phyloP scores from a whole-genome alignment of 2,797 vertebrate species.

The Spinibarbus caldwelli region DNA sequence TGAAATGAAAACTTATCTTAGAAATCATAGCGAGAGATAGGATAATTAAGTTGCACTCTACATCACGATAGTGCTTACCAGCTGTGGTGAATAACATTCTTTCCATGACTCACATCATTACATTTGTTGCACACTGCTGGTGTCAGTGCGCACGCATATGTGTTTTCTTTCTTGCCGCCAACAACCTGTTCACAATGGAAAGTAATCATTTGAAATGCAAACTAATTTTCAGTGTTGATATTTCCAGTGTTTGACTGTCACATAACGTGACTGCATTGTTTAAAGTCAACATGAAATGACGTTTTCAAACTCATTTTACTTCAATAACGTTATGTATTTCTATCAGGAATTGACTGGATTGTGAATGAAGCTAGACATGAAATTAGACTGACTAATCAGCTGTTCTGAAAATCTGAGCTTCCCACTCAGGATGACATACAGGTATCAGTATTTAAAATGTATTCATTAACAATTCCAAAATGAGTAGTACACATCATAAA shows the following conservation, averaged over 20 bases:
- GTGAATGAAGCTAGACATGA: background rate
- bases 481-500: no score
- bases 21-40: conserved; percentile 12
- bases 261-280: background rate
- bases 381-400: no score
- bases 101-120: conserved; percentile 14
- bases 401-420: background rate
- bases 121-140: conserved; percentile 9
- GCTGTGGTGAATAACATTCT: conserved; percentile 17
- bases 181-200: background rate
- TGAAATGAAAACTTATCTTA: background rate
- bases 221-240: background rate
- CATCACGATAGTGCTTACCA: background rate
- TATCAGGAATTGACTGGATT: background rate
- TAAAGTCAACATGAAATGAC: background rate
- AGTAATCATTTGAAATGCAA: background rate
- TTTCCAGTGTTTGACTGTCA: background rate
- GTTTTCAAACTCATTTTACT: background rate
- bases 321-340: background rate
- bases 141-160: background rate
- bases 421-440: background rate
- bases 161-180: background rate
- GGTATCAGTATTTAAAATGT: background rate
- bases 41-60: conserved; percentile 15
- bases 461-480: background rate